Conservation (phyloP, 1,140 invertebrate species). For the Anastatus disparis region DNA sequence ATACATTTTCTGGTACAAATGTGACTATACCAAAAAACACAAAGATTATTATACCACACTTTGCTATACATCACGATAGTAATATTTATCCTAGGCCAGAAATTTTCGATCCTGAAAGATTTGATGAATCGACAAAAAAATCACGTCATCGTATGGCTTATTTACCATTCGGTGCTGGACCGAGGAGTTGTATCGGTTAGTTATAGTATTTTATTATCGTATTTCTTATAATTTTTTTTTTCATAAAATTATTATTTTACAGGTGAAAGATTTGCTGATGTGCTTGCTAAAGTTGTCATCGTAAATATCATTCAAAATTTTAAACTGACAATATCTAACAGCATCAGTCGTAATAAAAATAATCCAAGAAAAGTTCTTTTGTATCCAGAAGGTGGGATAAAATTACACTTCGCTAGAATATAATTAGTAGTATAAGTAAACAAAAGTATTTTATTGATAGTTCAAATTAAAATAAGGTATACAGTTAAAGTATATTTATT, state of each 20-base stretch:
- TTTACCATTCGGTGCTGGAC: conserved; percentile 71
- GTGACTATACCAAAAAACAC: conserved; percentile 65
- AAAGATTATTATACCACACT: conserved; percentile 67
- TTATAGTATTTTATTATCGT: too few relatives aligned
- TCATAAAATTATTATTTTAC: background rate
- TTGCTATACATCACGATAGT: conserved; percentile 73
- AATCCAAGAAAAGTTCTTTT: conserved; percentile 35
- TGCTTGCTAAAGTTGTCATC: conserved; percentile 46
- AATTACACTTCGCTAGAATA: too few relatives aligned
- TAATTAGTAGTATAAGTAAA: too few relatives aligned
- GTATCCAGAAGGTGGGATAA: conserved; percentile 42
- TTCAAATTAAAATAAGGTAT: too few relatives aligned
- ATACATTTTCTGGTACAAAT: conserved; percentile 65
- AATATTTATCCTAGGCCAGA: conserved; percentile 73
- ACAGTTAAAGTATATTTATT: too few relatives aligned
- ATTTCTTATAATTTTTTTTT: background rate
- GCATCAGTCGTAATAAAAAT: conserved; percentile 30
- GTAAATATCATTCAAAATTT: conserved; percentile 42
- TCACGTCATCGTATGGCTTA: conserved; percentile 54
- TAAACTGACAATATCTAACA: conserved; percentile 42
- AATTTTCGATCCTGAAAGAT: conserved; percentile 76
- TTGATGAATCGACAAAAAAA: conserved; percentile 50
- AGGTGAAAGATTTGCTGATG: conserved; percentile 47
- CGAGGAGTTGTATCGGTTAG: conserved; percentile 68
- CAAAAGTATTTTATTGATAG: too few relatives aligned